These are phyloP conservation scores for Chionomys nivalis DNA, from an alignment of 2,113 vertebrate species.

Conservation along the genomic window DNA sequence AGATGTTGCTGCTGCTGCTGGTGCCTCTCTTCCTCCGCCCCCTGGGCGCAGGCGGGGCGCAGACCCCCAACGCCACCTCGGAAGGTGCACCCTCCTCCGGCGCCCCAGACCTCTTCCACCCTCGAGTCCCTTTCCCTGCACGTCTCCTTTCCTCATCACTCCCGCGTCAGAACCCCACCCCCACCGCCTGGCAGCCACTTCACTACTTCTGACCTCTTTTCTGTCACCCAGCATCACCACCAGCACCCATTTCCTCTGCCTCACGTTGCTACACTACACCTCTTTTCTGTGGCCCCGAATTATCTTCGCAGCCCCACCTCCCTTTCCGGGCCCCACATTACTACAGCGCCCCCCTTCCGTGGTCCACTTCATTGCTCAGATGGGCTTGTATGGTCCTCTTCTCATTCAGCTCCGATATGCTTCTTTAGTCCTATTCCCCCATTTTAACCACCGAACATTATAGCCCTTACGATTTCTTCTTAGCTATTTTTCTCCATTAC, in stretches of 20 bases:
- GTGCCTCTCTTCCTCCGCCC: slow-evolving; percentile 63
- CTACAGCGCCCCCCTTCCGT: not conserved
- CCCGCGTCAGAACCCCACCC: not conserved
- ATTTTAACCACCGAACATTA: not conserved
- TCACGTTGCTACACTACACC: not conserved
- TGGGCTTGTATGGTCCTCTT: not conserved
- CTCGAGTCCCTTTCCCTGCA: not conserved
- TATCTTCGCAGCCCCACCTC: not conserved
- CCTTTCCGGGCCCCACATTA: not conserved
- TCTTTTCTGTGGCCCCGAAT: not conserved
- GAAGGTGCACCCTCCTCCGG: slow-evolving; percentile 71
- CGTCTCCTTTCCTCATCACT: not conserved
- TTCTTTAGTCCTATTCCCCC: not conserved
- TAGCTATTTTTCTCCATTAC: slow-evolving; percentile 9
- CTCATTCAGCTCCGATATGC: not conserved
- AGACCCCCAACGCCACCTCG: slow-evolving; percentile 77
- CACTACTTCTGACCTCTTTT: slow-evolving; percentile 50
- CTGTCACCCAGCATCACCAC: not conserved
- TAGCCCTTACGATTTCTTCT: not conserved
- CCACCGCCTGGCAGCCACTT: not conserved
- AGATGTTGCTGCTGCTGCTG: slow-evolving; percentile 73
- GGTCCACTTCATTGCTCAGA: not conserved
- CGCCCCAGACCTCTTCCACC: slow-evolving; percentile 12
- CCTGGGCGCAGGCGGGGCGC: slow-evolving; percentile 74
- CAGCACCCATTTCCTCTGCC: not conserved